Base-by-base conservation (phyloP, 2,113 vertebrate genomes). In the Entomyzon cyanotis region DNA sequence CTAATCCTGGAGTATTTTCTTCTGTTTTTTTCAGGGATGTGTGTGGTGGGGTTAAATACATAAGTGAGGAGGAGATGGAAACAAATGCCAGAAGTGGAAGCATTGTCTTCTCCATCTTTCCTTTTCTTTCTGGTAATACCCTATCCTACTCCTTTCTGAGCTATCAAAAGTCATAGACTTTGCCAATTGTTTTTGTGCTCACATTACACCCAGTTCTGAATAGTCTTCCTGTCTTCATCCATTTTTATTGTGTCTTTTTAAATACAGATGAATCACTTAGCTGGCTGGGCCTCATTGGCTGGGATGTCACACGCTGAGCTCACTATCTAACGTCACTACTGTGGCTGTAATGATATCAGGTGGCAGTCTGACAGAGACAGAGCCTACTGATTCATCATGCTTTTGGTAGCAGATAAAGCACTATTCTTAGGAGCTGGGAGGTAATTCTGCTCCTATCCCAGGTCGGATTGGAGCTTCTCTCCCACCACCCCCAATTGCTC, bases 401-500 rank as follows among this genome's bases (percentile, higher is more conserved):
- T 64, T 84, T 73, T 41, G n/a, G 31, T 12, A 44, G 58, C 31
- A 37, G 23, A n/a, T 31, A 14, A 84, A 74, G 28, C 27, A 7
- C 19, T 70, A 0, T 39, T 39, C 23, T 15, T 59, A 16, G 0
- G 3, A 75, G 24, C 47, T 75, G 63, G 14, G 27, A 55, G 16
- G 17, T 52, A 59, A 35, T 44, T 42, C 30, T 59, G 8, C 24
- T 88, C 15, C 65, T 59, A 22, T 24, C 11, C 22, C 41, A 30
- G 49, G 28, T 4, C 39, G 37, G 60, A 27, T 6, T 30, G 5
- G 71, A 55, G 35, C 5, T 50, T 9, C 27, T 68, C 19, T 63
- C 3, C 14, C 0, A 0, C 11, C 12, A 17, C 17, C 12, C 23
- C 44, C 6, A 1, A 24, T 2, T 73, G 17, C 24, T 82, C n/a